A percentile compares a stretch with the other conserved stretches of the same genome.
Evolutionary conservation across 2,113 vertebrate species (phyloP).

Genomic region (Pitta sordida): DNA sequence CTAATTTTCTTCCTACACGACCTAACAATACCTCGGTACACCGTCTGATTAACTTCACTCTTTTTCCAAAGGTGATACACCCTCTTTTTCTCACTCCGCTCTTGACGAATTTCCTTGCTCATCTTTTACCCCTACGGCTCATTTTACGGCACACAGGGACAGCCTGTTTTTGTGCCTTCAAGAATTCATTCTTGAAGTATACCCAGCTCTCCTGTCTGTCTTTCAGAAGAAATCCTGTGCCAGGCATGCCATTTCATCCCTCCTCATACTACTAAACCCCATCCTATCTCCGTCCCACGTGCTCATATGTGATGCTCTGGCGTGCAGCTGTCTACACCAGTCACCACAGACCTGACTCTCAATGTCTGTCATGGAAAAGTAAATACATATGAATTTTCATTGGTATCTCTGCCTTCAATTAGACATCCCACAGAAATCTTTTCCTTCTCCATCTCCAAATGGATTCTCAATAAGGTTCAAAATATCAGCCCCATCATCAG

Average conservation of each 20-base stretch:
- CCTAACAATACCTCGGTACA: no score
- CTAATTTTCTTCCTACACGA: no score
- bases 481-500: not conserved
- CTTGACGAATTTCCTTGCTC: no score
- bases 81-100: no score
- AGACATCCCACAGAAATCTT: not conserved
- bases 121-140: no score
- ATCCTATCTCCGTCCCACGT: not conserved
- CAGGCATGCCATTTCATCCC: not conserved
- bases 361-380: not conserved
- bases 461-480: not conserved
- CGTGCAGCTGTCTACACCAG: not conserved
- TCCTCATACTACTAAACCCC: not conserved
- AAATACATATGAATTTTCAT: not conserved
- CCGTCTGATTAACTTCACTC: no score
- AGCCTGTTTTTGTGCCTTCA: no score
- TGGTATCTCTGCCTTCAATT: not conserved
- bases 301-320: not conserved
- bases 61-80: no score
- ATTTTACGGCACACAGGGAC: no score
- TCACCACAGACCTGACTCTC: not conserved
- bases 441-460: not conserved
- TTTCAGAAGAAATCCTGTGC: not conserved
- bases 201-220: no score
- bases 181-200: no score